These are phyloP conservation scores for Xenops minutus DNA, from an alignment of 2,797 vertebrate genomes.

Conservation along the genomic window DNA sequence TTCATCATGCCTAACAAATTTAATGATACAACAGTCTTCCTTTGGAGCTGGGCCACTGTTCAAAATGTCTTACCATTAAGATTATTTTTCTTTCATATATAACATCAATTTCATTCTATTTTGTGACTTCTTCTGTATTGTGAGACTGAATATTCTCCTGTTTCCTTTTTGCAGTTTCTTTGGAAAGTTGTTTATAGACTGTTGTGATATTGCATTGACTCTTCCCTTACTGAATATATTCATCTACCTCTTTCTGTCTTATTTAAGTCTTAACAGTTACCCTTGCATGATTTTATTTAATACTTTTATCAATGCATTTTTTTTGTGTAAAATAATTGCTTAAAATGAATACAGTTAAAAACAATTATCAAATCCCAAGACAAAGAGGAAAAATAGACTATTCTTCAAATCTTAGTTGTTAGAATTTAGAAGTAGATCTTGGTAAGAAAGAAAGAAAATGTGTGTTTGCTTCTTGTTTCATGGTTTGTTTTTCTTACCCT, in stretches of 20 bases:
- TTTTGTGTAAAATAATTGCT: background rate
- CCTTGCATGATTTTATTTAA: background rate
- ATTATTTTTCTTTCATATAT: background rate
- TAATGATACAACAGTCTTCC: background rate
- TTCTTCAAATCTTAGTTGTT: background rate
- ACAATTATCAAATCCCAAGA: background rate
- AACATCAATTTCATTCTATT: background rate
- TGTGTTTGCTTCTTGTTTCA: background rate
- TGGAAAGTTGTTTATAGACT: background rate
- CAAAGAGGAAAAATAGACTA: background rate
- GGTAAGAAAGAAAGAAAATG: background rate
- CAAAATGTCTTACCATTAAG: background rate
- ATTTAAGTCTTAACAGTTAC: background rate
- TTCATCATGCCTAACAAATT: background rate
- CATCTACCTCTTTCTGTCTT: background rate
- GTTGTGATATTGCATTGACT: background rate
- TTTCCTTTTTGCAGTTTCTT: background rate
- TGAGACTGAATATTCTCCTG: background rate
- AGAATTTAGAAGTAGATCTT: background rate
- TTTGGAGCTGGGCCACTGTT: background rate
- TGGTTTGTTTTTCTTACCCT: background rate
- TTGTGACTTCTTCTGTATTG: background rate
- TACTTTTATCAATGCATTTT: background rate
- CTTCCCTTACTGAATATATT: background rate
- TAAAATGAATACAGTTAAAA: background rate